phyloP scores from a whole-genome alignment of 2,888 invertebrate species.

The Tetragonula carbonaria region DNA sequence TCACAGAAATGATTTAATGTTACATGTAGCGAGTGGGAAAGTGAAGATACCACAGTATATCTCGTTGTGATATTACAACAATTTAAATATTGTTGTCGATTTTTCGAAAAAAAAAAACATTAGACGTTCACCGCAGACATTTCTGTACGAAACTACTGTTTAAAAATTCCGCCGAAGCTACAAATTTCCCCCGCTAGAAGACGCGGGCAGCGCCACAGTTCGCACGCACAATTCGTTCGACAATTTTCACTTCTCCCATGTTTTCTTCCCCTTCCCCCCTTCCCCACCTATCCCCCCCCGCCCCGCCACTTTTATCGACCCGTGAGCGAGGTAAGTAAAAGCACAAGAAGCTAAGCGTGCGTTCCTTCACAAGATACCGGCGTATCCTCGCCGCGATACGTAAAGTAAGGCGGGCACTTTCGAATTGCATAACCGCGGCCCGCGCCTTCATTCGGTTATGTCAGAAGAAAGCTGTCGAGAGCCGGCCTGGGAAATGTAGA shows the following conservation, averaged over 20 bases:
- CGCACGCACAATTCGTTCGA: conserved; percentile 25
- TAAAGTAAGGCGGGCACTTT: conserved; percentile 84
- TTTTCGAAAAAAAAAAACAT: too few species aligned
- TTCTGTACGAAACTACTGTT: not conserved
- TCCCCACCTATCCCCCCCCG: too few species aligned
- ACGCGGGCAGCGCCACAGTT: not conserved
- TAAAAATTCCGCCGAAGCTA: not conserved
- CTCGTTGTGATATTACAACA: too few species aligned
- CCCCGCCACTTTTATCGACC: not conserved
- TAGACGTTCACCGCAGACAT: not conserved
- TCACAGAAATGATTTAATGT: too few species aligned
- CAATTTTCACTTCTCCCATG: conserved; percentile 36
- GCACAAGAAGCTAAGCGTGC: conserved; percentile 59
- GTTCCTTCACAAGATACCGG: conserved; percentile 63
- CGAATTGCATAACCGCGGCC: conserved; percentile 83
- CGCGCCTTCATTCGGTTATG: conserved; percentile 84
- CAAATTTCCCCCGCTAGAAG: not conserved
- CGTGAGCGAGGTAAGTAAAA: conserved; percentile 46
- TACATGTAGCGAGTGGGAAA: too few species aligned
- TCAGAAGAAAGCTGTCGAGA: conserved; percentile 83
- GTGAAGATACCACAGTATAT: too few species aligned
- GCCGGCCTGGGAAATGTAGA: conserved; percentile 80
- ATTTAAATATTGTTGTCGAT: too few species aligned
- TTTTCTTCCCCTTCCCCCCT: not conserved
- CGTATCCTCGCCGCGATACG: conserved; percentile 75